phyloP scores from a whole-genome alignment of 2,888 invertebrate species.

The Agrotis ipsilon region DNA sequence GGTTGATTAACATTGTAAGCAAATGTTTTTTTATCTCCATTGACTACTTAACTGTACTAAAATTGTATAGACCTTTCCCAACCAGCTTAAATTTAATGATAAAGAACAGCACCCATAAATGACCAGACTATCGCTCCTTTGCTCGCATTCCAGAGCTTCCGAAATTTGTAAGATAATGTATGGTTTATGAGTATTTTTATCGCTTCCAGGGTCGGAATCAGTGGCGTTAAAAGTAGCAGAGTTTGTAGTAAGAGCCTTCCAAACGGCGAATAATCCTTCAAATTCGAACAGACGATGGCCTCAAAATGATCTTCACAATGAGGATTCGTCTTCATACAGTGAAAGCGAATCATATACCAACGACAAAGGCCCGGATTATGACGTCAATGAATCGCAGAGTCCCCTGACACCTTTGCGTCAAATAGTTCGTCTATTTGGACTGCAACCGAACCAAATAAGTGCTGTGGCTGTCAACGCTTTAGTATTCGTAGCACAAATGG shows the following conservation, averaged over 20 bases:
- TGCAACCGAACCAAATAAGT: constrained; percentile 94
- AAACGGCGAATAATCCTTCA: constrained; percentile 73
- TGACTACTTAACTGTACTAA: not conserved
- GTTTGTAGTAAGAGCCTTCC: constrained; percentile 86
- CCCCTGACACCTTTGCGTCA: constrained; percentile 83
- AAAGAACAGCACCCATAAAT: constrained; percentile 1
- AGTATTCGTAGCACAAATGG: constrained; percentile 96
- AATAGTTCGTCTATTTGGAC: constrained; percentile 93
- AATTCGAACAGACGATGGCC: constrained; percentile 66
- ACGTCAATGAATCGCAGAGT: constrained; percentile 89
- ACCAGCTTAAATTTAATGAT: not conserved
- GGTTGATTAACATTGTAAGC: not conserved
- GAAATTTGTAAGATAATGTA: constrained; percentile 16
- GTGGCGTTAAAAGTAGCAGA: constrained; percentile 87
- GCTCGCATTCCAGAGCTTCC: not conserved
- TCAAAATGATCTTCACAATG: constrained; percentile 64
- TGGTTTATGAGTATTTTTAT: not conserved
- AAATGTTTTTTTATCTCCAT: not conserved
- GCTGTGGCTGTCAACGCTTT: constrained; percentile 96
- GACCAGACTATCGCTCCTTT: not conserved
- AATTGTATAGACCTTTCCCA: not conserved
- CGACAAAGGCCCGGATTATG: constrained; percentile 73
- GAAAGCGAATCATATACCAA: constrained; percentile 66
- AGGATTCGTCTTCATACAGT: constrained; percentile 59
- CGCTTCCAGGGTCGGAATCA: constrained; percentile 82